Base-by-base conservation (phyloP, 2,113 vertebrate genomes). In the Odocoileus virginianus region DNA sequence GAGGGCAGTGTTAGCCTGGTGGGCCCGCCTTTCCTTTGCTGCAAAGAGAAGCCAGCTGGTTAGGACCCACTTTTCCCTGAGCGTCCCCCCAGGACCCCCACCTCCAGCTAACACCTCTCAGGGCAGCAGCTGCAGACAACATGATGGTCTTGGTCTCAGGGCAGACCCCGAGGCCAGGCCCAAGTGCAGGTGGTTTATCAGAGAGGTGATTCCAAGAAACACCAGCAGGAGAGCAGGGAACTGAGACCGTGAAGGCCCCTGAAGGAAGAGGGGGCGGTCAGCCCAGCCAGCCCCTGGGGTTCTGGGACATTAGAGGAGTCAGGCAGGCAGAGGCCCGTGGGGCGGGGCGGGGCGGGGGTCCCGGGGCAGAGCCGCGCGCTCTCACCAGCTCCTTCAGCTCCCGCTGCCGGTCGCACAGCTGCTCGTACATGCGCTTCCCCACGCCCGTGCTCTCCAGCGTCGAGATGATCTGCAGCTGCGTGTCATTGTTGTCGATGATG, bases 1-100 rank as follows among this genome's bases (percentile, higher is more conserved):
- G 99, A 99, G 95, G 99, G 99, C 98, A 99, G 99, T 95, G 99
- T 99, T 97, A 99, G 99, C 84, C 99, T 99, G 67, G 99, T 99
- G 95, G 99, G 99, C 82, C 99, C 99, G 92, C 99, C 99, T 99
- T 99, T 99, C 97, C 99, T 99, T 99, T 99, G 99, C 99, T 99
- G 98, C 15, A 98, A 98, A 98, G 25, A 97, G 97, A 98, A 95
- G 92, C 1, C 30, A 57, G 36, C 2, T 3, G 55, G 50, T 85
- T 21, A 95, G 0, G 2, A 33, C n/a, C 25, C 27, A 2, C 33
- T 78, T 14, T 40, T 3, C 43, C 11, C 58, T 11, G 28, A 16
- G 16, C 0, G 2, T 40, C 89, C 36, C 0, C n/a, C 27, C 10
- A 6, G 50, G 6, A 5, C 19, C 7, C 28, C 17, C 8, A 0